Evolutionary conservation across 2,888 invertebrate genomes (phyloP).

Genomic region (Cosmorhoe ocellata): DNA sequence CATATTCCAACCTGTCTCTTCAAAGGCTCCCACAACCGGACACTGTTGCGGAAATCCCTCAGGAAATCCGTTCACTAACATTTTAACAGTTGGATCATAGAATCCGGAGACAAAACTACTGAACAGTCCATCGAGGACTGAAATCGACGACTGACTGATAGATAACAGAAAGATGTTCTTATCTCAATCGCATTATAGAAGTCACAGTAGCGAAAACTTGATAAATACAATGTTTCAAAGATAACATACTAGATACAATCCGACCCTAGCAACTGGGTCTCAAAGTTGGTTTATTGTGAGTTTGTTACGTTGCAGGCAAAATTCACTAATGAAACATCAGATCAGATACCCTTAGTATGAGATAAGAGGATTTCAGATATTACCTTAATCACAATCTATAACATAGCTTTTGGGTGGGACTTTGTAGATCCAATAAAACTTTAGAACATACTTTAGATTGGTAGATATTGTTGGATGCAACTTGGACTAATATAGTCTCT

Average conservation of each 20-base stretch:
- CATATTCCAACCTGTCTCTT: constrained; percentile 58
- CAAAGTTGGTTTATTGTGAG: not conserved
- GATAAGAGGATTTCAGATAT: too few species aligned
- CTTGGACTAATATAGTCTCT: too few species aligned
- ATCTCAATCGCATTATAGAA: constrained; percentile 62
- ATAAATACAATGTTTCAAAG: constrained; percentile 63
- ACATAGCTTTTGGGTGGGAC: too few species aligned
- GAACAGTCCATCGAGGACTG: constrained; percentile 72
- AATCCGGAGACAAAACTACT: constrained; percentile 39
- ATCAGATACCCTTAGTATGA: too few species aligned
- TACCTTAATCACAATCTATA: too few species aligned
- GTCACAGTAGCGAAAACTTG: constrained; percentile 71
- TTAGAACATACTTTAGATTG: too few species aligned
- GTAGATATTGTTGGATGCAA: too few species aligned
- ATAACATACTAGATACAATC: constrained; percentile 51
- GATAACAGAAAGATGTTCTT: constrained; percentile 75
- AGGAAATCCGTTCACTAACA: constrained; percentile 57
- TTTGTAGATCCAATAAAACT: too few species aligned
- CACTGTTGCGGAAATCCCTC: constrained; percentile 53
- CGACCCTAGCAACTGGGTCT: constrained; percentile 42
- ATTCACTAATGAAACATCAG: too few species aligned
- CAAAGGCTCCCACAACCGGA: constrained; percentile 53
- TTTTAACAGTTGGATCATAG: constrained; percentile 45
- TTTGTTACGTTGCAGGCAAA: too few species aligned
- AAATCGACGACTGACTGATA: constrained; percentile 77